Evolutionary conservation across 1,140 invertebrate genomes (phyloP), one percentile per base, ranked within the genome.

Genomic region (Halesus radiatus): DNA sequence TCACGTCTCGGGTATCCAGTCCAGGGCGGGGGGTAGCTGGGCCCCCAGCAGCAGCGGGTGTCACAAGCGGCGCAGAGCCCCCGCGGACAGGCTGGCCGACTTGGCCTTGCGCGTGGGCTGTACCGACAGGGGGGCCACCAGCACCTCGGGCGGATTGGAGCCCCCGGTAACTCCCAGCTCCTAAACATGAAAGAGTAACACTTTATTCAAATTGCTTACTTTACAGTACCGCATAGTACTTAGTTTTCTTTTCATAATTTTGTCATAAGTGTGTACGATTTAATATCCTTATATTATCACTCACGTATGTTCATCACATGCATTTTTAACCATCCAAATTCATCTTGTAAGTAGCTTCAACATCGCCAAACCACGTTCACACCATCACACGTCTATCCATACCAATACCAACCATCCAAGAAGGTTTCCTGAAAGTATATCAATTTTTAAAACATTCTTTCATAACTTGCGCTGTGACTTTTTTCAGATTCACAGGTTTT

Each of bases 101-200:
- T 94, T 94, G 80, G 92, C 90, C 88, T 95, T 95, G 85, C 94
- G 92, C 74, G 92, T 95, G 78, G 94, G 94, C 87, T 95, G 94
- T 84, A 95, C 94, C 76, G 95, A 95, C 87, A 95, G 92, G 58
- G 94, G 94, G 83, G 94, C 94, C 84, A 94, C 91, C 83, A 94
- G 90, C 85, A 93, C 90, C 72, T 93, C 92, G 81, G 90, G 90
- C 80, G 91, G 91, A 70, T 91, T 87, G 86, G 89, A 88, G 87
- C 89, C 91, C 86, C 88, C 87, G 53, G 86, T 84, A 86, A 91
- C 92, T 80, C 91, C 92, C 83, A 93, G 88, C 87, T 93, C 92
- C 92, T 93, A 86, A 26, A 66, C 13, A 56, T n/a, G 54, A n/a
- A 18, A 56, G 10, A 56, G n/a, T 18, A 29, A 56, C n/a, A 18